Conservation (phyloP, 1,140 invertebrate species). For the Drosophila serrata region DNA sequence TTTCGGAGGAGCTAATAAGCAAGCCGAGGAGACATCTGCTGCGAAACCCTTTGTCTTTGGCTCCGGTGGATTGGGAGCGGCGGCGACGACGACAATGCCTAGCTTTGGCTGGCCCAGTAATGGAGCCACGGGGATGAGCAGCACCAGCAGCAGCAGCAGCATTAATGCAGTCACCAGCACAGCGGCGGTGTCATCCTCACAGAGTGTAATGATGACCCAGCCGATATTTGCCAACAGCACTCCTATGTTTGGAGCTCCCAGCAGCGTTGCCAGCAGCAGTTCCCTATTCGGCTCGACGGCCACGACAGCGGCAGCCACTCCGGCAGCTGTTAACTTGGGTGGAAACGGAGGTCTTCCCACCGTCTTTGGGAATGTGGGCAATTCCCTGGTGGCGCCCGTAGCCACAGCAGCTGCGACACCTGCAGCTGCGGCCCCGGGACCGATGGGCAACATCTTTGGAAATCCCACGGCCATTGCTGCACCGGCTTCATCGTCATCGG, state of each 20-base stretch:
- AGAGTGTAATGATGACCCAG: constrained; percentile 2
- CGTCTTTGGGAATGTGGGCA: constrained; percentile 27
- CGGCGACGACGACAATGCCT: constrained; percentile 2
- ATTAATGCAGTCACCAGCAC: not conserved
- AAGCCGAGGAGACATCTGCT: constrained; percentile 8
- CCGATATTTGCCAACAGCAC: constrained; percentile 32
- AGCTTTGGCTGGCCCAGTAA: constrained; percentile 35
- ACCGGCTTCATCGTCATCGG: not conserved
- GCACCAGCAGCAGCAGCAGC: not conserved
- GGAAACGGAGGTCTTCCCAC: constrained; percentile 9
- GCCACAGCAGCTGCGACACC: constrained; percentile 20
- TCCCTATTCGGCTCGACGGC: constrained; percentile 52
- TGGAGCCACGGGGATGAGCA: constrained; percentile 2
- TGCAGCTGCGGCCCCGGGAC: constrained; percentile 1
- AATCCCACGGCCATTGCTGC: constrained; percentile 25
- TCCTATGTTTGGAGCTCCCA: constrained; percentile 16
- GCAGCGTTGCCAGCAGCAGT: constrained; percentile 11
- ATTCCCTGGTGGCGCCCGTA: constrained; percentile 27
- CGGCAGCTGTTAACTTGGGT: constrained; percentile 5
- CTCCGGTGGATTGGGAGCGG: constrained; percentile 1
- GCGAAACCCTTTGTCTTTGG: constrained; percentile 19
- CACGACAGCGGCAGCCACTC: constrained; percentile 21
- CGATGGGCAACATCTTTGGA: constrained; percentile 44
- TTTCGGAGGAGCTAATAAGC: constrained; percentile 1
- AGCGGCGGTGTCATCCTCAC: constrained; percentile 4